Evolutionary conservation across 2,797 vertebrate species (phyloP).

Genomic region (Girardinus metallicus): DNA sequence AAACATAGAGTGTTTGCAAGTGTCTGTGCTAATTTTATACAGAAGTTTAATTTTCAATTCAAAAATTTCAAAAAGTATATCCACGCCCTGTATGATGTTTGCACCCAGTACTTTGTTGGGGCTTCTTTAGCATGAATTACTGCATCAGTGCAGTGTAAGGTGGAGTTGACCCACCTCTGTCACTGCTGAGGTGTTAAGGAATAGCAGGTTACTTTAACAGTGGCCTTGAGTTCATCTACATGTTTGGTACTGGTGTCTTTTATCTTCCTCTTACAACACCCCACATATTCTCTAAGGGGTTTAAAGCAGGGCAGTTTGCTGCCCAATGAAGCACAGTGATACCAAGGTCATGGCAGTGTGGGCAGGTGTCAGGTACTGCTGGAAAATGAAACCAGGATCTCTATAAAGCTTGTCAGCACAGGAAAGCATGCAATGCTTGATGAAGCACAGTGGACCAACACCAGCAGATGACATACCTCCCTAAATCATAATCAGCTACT

Average conservation of each 20-base stretch:
- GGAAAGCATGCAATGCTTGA: neutral
- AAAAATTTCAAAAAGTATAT: neutral
- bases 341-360: neutral
- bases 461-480: neutral
- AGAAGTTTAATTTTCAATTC: neutral
- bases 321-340: conserved; percentile 1
- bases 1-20: neutral
- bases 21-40: neutral
- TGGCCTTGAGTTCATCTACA: neutral
- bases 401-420: neutral
- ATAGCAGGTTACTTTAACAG: neutral
- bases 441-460: neutral
- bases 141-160: neutral
- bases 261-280: neutral
- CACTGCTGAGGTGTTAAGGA: neutral
- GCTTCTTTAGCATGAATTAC: neutral
- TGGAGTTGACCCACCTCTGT: neutral
- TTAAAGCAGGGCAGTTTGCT: neutral
- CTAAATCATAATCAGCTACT: neutral
- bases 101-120: neutral
- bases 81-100: neutral
- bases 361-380: neutral
- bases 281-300: neutral
- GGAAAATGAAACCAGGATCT: neutral
- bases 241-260: neutral